Evolutionary conservation across 2,797 vertebrate genomes (phyloP).

Genomic region (Lutjanus campechanus): DNA sequence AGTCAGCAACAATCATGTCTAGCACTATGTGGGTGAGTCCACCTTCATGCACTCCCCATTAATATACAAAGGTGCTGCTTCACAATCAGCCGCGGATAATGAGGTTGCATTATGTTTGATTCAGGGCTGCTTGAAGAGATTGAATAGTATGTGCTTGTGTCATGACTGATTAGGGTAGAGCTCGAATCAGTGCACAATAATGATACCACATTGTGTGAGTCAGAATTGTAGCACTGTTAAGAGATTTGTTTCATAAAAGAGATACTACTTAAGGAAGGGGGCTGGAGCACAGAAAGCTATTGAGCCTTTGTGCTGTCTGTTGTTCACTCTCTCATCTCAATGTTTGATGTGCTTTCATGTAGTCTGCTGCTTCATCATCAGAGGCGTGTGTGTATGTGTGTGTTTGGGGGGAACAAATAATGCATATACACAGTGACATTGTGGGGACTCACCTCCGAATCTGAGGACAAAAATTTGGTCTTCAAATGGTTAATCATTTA

Average conservation of each 20-base stretch:
- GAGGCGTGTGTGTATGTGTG: slow-evolving; percentile 32
- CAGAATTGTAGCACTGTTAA: slow-evolving; percentile 55
- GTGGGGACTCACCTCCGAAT: not conserved
- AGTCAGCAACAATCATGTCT: slow-evolving; percentile 65
- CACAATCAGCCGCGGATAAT: slow-evolving; percentile 83
- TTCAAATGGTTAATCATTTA: not conserved
- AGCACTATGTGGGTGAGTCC: slow-evolving; percentile 66
- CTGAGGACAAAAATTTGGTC: not conserved
- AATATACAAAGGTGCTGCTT: slow-evolving; percentile 81
- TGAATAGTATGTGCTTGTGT: slow-evolving; percentile 79
- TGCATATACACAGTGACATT: slow-evolving; percentile 4
- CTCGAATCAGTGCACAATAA: slow-evolving; percentile 64
- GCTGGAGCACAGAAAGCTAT: slow-evolving; percentile 49
- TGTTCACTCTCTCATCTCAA: slow-evolving; percentile 61
- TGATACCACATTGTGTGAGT: slow-evolving; percentile 73
- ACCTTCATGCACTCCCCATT: slow-evolving; percentile 74
- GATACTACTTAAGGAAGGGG: slow-evolving; percentile 53
- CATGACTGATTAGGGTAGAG: slow-evolving; percentile 80
- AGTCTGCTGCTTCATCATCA: slow-evolving; percentile 57
- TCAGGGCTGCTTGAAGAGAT: slow-evolving; percentile 77
- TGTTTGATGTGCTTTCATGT: slow-evolving; percentile 76
- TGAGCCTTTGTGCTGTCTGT: slow-evolving; percentile 62
- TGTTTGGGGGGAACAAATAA: slow-evolving; percentile 28
- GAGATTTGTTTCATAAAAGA: slow-evolving; percentile 67
- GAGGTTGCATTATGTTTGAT: slow-evolving; percentile 78